Conservation (phyloP, 2,888 invertebrate genomes). For the Steinernema scapterisci region DNA sequence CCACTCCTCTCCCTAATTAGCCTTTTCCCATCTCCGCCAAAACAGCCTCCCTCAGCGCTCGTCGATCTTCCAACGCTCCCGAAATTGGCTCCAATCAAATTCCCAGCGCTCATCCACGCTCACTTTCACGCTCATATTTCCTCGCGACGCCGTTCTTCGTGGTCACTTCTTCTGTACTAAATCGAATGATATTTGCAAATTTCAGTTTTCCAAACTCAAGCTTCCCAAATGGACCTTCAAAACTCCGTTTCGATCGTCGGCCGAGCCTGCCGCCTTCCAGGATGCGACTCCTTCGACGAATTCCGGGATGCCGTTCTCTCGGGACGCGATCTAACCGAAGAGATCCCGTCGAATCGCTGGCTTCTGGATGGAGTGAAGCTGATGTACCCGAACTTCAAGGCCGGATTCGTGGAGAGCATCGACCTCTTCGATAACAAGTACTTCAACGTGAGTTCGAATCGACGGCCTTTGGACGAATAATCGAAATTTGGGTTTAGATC, state of each 20-base stretch:
- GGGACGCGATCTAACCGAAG: conserved; percentile 18
- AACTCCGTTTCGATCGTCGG: conserved; percentile 25
- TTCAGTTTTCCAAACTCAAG: too few relatives aligned
- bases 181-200: too few relatives aligned
- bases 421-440: conserved; percentile 23
- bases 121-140: too few relatives aligned
- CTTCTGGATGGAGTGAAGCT: conserved; percentile 26
- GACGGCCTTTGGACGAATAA: too few relatives aligned
- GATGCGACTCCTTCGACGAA: conserved; percentile 22
- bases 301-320: conserved; percentile 15
- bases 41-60: too few relatives aligned
- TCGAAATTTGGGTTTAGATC: conserved; percentile 60
- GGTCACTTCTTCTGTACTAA: too few relatives aligned
- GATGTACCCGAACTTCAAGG: conserved; percentile 13
- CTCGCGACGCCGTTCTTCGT: too few relatives aligned
- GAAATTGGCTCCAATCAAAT: too few relatives aligned
- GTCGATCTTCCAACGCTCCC: too few relatives aligned
- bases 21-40: too few relatives aligned
- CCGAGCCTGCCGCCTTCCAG: conserved; percentile 9
- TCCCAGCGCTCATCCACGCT: too few relatives aligned
- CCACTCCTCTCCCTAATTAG: too few relatives aligned
- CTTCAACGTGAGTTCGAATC: background rate
- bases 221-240: background rate
- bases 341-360: conserved; percentile 19
- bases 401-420: conserved; percentile 7